These are phyloP conservation scores for Chrysotoxum bicinctum DNA, from an alignment of 2,888 invertebrate species.

Conservation along the genomic window DNA sequence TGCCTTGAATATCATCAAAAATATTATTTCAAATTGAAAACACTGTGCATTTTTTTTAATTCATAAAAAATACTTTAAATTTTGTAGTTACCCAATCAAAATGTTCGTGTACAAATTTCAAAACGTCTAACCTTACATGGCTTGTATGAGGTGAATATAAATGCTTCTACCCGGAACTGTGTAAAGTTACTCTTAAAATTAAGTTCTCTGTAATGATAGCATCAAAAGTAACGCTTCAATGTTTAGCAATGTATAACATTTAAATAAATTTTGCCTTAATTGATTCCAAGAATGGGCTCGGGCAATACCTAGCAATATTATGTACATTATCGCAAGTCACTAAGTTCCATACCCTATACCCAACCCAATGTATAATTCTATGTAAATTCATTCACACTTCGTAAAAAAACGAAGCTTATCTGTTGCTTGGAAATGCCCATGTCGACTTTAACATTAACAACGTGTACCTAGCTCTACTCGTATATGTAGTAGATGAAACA, in stretches of 20 bases:
- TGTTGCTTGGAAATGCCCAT: conserved; percentile 5
- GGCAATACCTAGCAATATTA: neutral
- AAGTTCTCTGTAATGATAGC: neutral
- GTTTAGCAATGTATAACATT: neutral
- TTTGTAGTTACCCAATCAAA: no score
- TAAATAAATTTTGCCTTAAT: neutral
- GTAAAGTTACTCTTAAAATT: neutral
- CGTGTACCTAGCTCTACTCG: neutral
- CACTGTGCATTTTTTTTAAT: no score
- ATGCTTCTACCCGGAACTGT: no score
- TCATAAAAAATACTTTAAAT: no score
- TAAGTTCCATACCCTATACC: neutral
- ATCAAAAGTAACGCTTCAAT: neutral
- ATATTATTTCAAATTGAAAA: no score
- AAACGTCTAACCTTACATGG: no score
- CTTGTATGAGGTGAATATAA: no score
- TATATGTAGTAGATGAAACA: neutral
- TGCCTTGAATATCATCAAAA: no score
- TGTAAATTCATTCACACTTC: conserved; percentile 9
- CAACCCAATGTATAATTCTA: neutral
- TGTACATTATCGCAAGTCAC: neutral
- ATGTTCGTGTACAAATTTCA: no score
- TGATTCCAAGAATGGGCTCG: neutral
- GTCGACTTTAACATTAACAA: neutral
- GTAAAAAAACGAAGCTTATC: neutral